Evolutionary conservation across 2,797 vertebrate genomes (phyloP).

Genomic region (Momotus momota): DNA sequence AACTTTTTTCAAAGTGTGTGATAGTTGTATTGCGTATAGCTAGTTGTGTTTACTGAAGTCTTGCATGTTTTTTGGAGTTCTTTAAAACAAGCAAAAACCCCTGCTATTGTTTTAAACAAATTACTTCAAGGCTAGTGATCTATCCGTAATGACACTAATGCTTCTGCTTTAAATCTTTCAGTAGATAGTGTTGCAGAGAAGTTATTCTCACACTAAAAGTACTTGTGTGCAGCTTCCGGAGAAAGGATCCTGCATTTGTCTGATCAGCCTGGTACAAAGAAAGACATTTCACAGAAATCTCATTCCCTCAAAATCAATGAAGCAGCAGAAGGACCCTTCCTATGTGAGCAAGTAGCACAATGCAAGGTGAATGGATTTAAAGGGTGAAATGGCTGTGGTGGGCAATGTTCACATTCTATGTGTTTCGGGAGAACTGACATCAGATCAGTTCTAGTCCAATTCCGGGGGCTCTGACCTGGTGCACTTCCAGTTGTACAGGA

Average conservation of each 20-base stretch:
- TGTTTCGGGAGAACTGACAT: background rate
- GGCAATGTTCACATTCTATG: background rate
- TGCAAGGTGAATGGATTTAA: background rate
- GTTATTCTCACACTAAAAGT: background rate
- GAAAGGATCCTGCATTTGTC: background rate
- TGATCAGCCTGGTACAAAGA: background rate
- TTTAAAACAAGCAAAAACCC: background rate
- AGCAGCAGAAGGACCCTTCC: background rate
- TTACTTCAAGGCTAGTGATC: background rate
- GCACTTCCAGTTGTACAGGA: background rate
- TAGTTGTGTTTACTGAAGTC: background rate
- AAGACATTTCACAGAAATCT: background rate
- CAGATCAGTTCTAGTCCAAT: accelerated
- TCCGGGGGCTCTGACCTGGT: accelerated
- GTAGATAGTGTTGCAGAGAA: background rate
- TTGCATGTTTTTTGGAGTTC: background rate
- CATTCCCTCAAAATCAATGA: accelerated
- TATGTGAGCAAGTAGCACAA: background rate
- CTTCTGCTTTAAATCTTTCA: background rate
- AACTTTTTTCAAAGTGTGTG: background rate
- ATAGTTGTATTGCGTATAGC: background rate
- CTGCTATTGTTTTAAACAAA: background rate
- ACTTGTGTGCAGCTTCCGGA: background rate
- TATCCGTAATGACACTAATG: background rate
- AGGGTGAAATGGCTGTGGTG: background rate